Evolutionary conservation across 2,113 vertebrate species (phyloP).

Genomic region (Myotis brandtii): DNA sequence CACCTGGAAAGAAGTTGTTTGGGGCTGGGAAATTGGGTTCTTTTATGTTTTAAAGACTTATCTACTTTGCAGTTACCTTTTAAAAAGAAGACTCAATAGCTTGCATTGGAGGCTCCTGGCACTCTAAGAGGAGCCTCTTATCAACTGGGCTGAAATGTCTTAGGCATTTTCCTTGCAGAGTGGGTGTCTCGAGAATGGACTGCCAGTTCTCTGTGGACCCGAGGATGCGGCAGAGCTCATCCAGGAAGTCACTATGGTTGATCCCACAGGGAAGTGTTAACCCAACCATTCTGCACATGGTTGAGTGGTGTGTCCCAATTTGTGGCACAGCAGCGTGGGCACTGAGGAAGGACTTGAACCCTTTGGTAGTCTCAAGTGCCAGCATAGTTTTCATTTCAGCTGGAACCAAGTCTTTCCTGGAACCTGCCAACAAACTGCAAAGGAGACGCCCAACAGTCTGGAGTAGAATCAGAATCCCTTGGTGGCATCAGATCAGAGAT

Average conservation of each 20-base stretch:
- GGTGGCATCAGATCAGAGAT: too few relatives aligned
- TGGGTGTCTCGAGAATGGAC: fast-evolving
- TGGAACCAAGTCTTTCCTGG: neutral
- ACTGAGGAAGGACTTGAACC: neutral
- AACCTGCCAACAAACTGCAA: neutral
- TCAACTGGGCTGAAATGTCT: neutral
- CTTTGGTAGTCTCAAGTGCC: neutral
- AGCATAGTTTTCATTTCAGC: neutral
- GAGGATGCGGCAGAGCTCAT: neutral
- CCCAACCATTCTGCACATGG: neutral
- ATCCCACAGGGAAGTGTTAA: neutral
- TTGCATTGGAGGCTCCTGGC: neutral
- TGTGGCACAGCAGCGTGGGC: neutral
- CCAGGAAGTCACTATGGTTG: neutral
- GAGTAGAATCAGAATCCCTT: neutral
- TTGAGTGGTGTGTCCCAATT: neutral
- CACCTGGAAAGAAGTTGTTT: slow-evolving; percentile 54
- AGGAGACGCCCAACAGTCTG: neutral
- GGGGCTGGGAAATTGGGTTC: neutral
- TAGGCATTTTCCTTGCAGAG: too few relatives aligned
- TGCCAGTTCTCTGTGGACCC: neutral
- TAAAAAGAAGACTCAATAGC: neutral
- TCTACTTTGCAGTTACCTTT: slow-evolving; percentile 40
- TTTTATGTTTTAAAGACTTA: neutral
- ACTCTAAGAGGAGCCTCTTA: neutral